Evolutionary conservation across 2,113 vertebrate species (phyloP), one percentile per base, ranked within the genome.

Genomic region (Otus sunia): DNA sequence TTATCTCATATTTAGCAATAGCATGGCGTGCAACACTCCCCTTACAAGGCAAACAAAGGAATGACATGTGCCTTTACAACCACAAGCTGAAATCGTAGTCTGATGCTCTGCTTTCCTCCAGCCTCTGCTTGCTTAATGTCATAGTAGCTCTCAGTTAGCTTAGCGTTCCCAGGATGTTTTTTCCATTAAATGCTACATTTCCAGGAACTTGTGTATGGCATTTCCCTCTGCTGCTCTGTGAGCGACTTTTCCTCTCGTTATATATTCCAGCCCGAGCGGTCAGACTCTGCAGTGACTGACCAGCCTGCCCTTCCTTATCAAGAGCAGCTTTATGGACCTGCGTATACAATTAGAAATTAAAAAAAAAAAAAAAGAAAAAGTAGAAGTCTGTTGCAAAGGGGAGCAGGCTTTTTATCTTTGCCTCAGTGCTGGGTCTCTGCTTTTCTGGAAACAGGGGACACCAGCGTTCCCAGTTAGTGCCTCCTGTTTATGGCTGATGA

Each of bases 231-330:
- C 89, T 83, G 89, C 67, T 47, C 12, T 15, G 15, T 6, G 64
- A 93, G 32, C 2, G 21, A 52, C 23, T 73, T 67, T 55, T 66
- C 63, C 63, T 68, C 53, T 60, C 36, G 52, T 15, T 37, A 15
- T 2, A 0, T 18, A 21, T 34, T 49, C 32, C 67, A 88, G 58
- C 29, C 62, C 0, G 1, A 45, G n/a, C 0, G 39, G 29, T 12
- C 27, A 0, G 1, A 21, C 26, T 34, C 30, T 36, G 69, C 64
- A 29, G 56, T 3, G 34, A 30, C 0, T 3, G 55, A 69, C 12
- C 81, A 81, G 56, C 26, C 12, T 26, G 49, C 22, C 11, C 45
- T 69, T 71, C 64, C 39, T 92, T 43, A 56, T 43, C 45, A 26
- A 39, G 69, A 43, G 34, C 15, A 76, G 86, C 60, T 88, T 71